Percentiles rank a stretch among this genome's conserved stretches.
Evolutionary conservation across 1,140 invertebrate species (phyloP).

Genomic region (Cataglyphis hispanica): DNA sequence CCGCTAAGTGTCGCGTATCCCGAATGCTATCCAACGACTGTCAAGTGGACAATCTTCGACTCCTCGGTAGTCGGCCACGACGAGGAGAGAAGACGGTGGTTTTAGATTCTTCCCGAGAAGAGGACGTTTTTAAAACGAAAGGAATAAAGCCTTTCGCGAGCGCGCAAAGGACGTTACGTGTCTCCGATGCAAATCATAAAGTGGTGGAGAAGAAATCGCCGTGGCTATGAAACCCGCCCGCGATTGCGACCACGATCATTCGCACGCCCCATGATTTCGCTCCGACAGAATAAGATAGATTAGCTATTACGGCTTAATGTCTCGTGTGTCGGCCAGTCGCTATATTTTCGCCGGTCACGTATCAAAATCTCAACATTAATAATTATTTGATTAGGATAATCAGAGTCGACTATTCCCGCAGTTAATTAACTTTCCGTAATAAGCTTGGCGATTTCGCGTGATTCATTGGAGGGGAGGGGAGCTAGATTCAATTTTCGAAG

Average conservation of each 20-base stretch:
- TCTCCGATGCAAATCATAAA: neutral
- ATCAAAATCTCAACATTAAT: neutral
- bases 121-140: conserved; percentile 48
- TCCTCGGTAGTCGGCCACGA: conserved; percentile 48
- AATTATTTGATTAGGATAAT: conserved; percentile 55
- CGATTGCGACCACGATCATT: neutral
- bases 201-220: neutral
- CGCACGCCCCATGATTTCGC: neutral
- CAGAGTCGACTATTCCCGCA: conserved; percentile 67
- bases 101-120: conserved; percentile 15
- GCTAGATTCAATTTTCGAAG: conserved; percentile 18
- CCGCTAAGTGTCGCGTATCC: conserved; percentile 71
- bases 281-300: neutral
- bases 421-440: conserved; percentile 70
- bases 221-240: neutral
- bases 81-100: neutral
- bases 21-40: conserved; percentile 77
- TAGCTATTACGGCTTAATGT: neutral
- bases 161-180: conserved; percentile 16
- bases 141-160: conserved; percentile 21
- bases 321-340: neutral
- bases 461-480: neutral
- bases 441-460: conserved; percentile 15
- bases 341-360: conserved; percentile 38
- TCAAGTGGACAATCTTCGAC: conserved; percentile 81